These are phyloP conservation scores for Halocynthia roretzi DNA, from an alignment of 23 tunicate genomes.

Conservation along the genomic window DNA sequence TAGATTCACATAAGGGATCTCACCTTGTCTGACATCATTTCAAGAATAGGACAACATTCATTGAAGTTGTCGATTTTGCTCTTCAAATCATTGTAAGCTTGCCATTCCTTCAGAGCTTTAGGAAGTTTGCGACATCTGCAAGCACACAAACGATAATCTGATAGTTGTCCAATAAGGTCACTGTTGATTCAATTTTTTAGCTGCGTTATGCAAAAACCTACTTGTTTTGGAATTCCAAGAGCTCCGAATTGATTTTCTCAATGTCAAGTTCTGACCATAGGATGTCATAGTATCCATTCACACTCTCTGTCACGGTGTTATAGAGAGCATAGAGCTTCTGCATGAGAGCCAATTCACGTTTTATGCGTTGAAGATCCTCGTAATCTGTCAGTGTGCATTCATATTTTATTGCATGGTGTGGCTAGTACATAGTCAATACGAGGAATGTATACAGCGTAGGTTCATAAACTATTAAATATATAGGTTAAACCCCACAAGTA, in stretches of 20 bases:
- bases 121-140: constrained; percentile 75
- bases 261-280: constrained; percentile 84
- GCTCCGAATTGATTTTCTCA: constrained; percentile 70
- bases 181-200: not conserved
- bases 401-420: no score
- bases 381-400: constrained; percentile 30
- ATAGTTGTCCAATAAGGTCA: no score
- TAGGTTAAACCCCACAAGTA: not conserved
- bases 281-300: constrained; percentile 84
- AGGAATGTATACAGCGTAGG: no score
- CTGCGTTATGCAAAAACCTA: not conserved
- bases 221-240: constrained; percentile 84
- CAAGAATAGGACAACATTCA: constrained; percentile 81
- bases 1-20: not conserved
- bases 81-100: constrained; percentile 65
- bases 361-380: constrained; percentile 68
- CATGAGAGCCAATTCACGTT: constrained; percentile 55
- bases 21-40: constrained; percentile 80
- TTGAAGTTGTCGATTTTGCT: constrained; percentile 80
- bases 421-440: no score
- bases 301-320: constrained; percentile 66
- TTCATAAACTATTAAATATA: no score
- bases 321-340: constrained; percentile 84
- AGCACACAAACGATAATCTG: not conserved
- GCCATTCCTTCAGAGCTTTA: constrained; percentile 74